phyloP scores from a whole-genome alignment of 2,113 vertebrate genomes.

The Lophotis ruficrista region DNA sequence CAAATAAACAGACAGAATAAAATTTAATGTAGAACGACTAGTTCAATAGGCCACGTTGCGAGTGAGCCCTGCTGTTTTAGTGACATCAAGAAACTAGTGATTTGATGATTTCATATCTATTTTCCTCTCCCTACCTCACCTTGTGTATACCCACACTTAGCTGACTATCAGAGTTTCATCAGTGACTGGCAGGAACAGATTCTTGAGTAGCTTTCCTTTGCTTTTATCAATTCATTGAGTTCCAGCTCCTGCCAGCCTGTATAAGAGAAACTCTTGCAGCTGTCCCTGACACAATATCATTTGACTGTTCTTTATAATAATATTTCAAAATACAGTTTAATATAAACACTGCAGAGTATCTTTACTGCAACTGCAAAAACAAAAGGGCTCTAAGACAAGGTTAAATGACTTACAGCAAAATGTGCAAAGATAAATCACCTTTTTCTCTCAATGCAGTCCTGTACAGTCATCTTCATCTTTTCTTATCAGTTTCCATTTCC shows the following conservation, averaged over 20 bases:
- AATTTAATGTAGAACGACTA: background rate
- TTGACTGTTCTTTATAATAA: background rate
- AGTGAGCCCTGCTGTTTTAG: background rate
- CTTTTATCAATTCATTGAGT: background rate
- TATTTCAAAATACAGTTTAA: background rate
- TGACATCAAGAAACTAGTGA: background rate
- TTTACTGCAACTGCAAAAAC: background rate
- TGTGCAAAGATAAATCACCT: background rate
- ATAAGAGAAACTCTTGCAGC: background rate
- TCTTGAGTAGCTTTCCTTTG: background rate
- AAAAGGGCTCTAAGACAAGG: background rate
- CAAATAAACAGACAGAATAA: background rate
- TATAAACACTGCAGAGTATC: background rate
- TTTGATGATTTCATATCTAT: background rate
- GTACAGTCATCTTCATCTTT: background rate
- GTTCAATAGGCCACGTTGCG: background rate
- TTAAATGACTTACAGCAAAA: slow-evolving; percentile 8
- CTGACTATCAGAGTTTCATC: background rate
- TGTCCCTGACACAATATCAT: background rate
- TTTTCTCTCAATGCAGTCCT: background rate
- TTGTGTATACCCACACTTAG: background rate
- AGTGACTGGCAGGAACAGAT: background rate
- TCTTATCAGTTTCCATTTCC: slow-evolving; percentile 20
- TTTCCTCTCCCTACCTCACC: background rate
- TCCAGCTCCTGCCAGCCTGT: background rate